Base-by-base conservation (phyloP, 2,797 vertebrate species). In the Calcarius lapponicus region DNA sequence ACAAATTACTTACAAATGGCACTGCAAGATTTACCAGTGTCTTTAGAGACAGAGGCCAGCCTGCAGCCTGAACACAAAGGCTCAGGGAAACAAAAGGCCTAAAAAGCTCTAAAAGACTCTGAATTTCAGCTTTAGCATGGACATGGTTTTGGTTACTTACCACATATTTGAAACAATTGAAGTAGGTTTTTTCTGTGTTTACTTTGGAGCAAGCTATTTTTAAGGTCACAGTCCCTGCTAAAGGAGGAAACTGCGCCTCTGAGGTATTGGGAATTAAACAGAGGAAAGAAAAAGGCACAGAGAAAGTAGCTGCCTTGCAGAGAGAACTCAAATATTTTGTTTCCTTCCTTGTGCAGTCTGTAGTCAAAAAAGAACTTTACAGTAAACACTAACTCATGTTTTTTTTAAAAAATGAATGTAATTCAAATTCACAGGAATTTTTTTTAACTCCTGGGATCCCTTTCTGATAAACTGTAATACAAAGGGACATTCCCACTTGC, bases 201-300 rank as follows among this genome's bases (percentile, higher is more conserved):
- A 89, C 92, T 90, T 96, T 93, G 94, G 90, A 94, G 34, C 17
- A 6, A 21, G 73, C 76, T 94, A 93, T 97, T 96, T 96, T 95
- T 95, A 96, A 96, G 93, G 96, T 96, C 89, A 80, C 74, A 82
- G 87, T 90, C 66, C 65, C 56, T 93, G 54, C 79, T 86, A 72
- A 92, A 72, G 76, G 93, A 95, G 95, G 90, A 97, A 97, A 92
- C 89, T 80, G 17, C 62, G 40, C 90, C 94, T 94, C 96, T 66
- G 67, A 93, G 57, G 96, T 76, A 80, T 8, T 75, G n/a, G 51
- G 70, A 96, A 88, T 92, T 92, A 88, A 93, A 95, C 65, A 96
- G 91, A 94, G 48, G 47, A 84, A 96, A 97, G 80, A 90, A 94
- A 94, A 90, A 90, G 57, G 58, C 81, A 92, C 26, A 78, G 89